Evolutionary conservation across 2,797 vertebrate species (phyloP).

Genomic region (Austrolebias charrua): DNA sequence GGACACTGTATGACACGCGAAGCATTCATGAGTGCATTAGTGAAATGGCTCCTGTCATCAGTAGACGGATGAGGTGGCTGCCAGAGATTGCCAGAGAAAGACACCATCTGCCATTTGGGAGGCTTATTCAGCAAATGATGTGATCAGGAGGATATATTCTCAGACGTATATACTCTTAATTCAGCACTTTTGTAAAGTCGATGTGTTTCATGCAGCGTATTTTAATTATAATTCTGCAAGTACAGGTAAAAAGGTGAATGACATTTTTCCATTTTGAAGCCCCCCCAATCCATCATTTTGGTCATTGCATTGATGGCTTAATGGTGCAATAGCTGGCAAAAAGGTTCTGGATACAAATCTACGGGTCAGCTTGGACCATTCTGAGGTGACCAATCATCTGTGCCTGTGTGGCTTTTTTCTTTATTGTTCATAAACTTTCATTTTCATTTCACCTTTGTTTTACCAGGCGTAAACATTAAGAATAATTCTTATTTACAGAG

Average conservation of each 20-base stretch:
- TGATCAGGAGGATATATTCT: slow-evolving; percentile 35
- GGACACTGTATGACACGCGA: slow-evolving; percentile 57
- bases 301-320: neutral
- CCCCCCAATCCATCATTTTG: slow-evolving; percentile 5
- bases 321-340: neutral
- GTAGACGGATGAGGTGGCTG: slow-evolving; percentile 62
- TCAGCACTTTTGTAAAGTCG: slow-evolving; percentile 40
- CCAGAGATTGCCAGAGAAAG: slow-evolving; percentile 49
- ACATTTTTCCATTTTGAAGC: slow-evolving; percentile 11
- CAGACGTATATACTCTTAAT: slow-evolving; percentile 33
- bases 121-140: slow-evolving; percentile 41
- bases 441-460: too few relatives aligned
- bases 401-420: neutral
- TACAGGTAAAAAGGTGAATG: slow-evolving; percentile 10
- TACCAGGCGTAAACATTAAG: too few relatives aligned
- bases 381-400: neutral
- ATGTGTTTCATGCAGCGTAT: slow-evolving; percentile 2
- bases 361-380: neutral
- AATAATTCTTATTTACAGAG: too few relatives aligned
- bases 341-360: neutral
- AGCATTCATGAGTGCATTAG: slow-evolving; percentile 62
- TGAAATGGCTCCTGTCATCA: slow-evolving; percentile 65
- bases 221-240: slow-evolving; percentile 16
- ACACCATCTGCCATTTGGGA: slow-evolving; percentile 60
- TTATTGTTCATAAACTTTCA: neutral